Base-by-base conservation (phyloP, 53 echinoderm and acorn worm genomes). In the Holothuria scabra region DNA sequence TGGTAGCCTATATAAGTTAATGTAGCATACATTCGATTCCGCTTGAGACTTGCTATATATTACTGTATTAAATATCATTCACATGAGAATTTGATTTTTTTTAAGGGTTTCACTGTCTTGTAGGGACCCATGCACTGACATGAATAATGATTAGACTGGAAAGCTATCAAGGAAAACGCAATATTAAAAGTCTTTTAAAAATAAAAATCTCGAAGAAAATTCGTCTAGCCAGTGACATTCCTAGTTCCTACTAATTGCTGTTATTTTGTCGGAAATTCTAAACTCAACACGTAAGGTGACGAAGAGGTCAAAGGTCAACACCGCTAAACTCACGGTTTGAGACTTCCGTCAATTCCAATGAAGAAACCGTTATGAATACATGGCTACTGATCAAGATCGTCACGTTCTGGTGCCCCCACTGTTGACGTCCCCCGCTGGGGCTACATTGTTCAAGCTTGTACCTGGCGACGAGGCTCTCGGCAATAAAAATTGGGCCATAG, bases 161-260 rank as follows among this genome's bases (percentile, higher is more conserved):
- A 16, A 52, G 52, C 52, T 52, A 1, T 52, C n/a, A 52, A 52
- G 14, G 4, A 16, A 18, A 16, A 52, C 52, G 18, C 3, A 52
- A 52, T 52, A 16, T 16, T 0, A 18, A 52, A 18, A 18, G 52
- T 1, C 3, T 52, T 52, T 16, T 14, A 52, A 9, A 52, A 14
- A 52, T 52, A 18, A 16, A 52, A 52, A 52, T 16, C 52, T 14
- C 18, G 52, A 52, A 52, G 18, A 18, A 48, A 52, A 52, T 41
- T 69, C 44, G 69, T 69, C 69, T 69, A 22, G 69, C 22, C 34
- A 41, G 34, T 69, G 69, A 69, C 69, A 69, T 69, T 69, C 34
- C 69, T 41, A 69, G 13, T 69, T 69, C 41, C 41, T 22, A 5
- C 35, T 69, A 41, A 69, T 69, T 69, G 31, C 69, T 30, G 30